phyloP scores from a whole-genome alignment of 2,888 invertebrate genomes.

The Lagria hirta region DNA sequence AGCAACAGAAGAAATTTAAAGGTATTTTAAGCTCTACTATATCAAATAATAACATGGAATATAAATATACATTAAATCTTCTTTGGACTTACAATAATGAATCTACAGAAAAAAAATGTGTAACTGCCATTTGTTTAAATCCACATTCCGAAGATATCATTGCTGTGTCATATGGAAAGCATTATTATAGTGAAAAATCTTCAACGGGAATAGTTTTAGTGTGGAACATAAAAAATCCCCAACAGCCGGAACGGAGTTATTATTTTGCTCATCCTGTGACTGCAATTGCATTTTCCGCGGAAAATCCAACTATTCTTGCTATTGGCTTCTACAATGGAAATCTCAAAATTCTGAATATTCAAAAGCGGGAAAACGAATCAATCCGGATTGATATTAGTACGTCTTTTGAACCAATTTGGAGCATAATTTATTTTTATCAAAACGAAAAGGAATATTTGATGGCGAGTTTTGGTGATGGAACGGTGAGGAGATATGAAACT shows the following conservation, averaged over 20 bases:
- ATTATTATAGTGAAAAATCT: slow-evolving; percentile 56
- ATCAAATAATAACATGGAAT: slow-evolving; percentile 63
- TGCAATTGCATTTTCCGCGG: slow-evolving; percentile 68
- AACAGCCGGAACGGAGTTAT: slow-evolving; percentile 71
- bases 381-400: slow-evolving; percentile 33
- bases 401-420: slow-evolving; percentile 41
- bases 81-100: slow-evolving; percentile 68
- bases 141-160: slow-evolving; percentile 68
- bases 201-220: slow-evolving; percentile 67
- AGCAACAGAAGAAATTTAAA: slow-evolving; percentile 70
- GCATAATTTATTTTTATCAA: slow-evolving; percentile 39
- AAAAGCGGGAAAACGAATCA: slow-evolving; percentile 51
- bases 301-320: slow-evolving; percentile 71
- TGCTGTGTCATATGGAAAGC: slow-evolving; percentile 73
- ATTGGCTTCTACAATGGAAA: slow-evolving; percentile 75
- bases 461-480: slow-evolving; percentile 63
- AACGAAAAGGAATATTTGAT: slow-evolving; percentile 57
- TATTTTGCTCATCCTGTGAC: slow-evolving; percentile 66
- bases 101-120: slow-evolving; percentile 58
- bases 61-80: slow-evolving; percentile 65
- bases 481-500: slow-evolving; percentile 38
- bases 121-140: slow-evolving; percentile 68
- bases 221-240: slow-evolving; percentile 82
- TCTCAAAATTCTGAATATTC: slow-evolving; percentile 71
- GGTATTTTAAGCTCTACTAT: slow-evolving; percentile 66